Base-by-base conservation (phyloP, 2,113 vertebrate genomes). In the Osmerus mordax region DNA sequence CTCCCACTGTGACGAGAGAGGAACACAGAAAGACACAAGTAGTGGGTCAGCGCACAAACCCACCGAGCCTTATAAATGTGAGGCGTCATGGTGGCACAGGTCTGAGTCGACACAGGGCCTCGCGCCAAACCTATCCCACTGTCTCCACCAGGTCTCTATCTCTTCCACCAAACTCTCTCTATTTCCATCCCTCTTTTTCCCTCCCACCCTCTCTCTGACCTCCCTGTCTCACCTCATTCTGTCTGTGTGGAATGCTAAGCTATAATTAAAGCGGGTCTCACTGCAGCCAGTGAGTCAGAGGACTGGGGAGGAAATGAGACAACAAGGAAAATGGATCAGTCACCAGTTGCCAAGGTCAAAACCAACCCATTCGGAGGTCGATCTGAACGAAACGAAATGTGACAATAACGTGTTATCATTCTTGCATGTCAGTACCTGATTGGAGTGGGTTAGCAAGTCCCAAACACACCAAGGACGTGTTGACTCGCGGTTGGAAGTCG, bases 261-360 rank as follows among this genome's bases (percentile, higher is more conserved):
- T 93, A 92, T 85, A 87, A 90, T 92, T 92, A 91, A 89, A 88
- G 80, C 70, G 65, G 69, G 83, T 78, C 79, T 76, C 74, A 80
- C 78, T 79, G 80, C 82, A 68, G 78, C 84, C 83, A 83, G 70
- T 91, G 91, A 91, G 85, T 91, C 90, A 91, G 78, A 77, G 75
- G 83, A 79, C 87, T 79, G 85, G 90, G 91, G 87, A 78, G 54
- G 88, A 91, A 91, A 84, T 81, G 56, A 68, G 86, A 89, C 83
- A 83, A 89, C 87, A 79, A 84, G 87, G 83, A 87, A 88, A 89
- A 84, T 78, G 81, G 86, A 86, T 90, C 81, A 83, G 80, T 81
- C 68, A 67, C 59, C 78, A 82, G 81, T 85, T 86, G 80, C 74
- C 76, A 90, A 90, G 84, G 88, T 90, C 89, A 90, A 69, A 78